Base-by-base conservation (phyloP, 2,888 invertebrate genomes). In the Acleris cristana region DNA sequence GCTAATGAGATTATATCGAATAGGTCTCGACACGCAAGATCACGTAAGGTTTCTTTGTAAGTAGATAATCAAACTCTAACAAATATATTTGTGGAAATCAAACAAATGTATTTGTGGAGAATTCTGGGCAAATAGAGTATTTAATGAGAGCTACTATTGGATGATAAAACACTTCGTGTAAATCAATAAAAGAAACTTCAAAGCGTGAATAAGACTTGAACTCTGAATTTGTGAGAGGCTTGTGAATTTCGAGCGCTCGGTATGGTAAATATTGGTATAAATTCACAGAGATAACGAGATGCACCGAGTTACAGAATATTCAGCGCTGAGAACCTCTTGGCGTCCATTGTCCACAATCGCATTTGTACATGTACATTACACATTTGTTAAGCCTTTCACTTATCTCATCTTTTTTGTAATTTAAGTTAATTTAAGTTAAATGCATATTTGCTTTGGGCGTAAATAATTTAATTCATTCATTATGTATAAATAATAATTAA, bases 221-320 rank as follows among this genome's bases (percentile, higher is more conserved):
- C 45, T 45, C 63, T 44, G 51, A 63, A 62, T 66, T 49, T 57
- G n/a, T 65, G 54, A 40, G 69, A 54, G 23, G 62, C 66, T 66
- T 56, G 71, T 71, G 74, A 76, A 71, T 70, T 80, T 79, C 73
- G 71, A 81, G 80, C 73, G 74, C 76, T 80, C 73, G 73, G 75
- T 79, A 80, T 74, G 73, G 76, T 78, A 86, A 86, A 87, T 83
- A 87, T 79, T 78, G 73, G 76, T 81, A 77, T 80, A 79, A 40
- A 58, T 69, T 66, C 62, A 58, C 63, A 49, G 74, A 82, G 83
- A 80, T 89, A 89, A 89, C 85, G 85, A 89, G 82, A 78, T 84
- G 86, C 84, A 87, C 69, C 63, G 58, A 63, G 56, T 66, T 57
- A 48, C 53, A 49, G 58, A 63, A 67, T 63, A 67, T 67, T 67